Percentiles rank a stretch among this genome's conserved stretches.
Conservation (phyloP, 2,888 invertebrate species). For the Polyommatus icarus region DNA sequence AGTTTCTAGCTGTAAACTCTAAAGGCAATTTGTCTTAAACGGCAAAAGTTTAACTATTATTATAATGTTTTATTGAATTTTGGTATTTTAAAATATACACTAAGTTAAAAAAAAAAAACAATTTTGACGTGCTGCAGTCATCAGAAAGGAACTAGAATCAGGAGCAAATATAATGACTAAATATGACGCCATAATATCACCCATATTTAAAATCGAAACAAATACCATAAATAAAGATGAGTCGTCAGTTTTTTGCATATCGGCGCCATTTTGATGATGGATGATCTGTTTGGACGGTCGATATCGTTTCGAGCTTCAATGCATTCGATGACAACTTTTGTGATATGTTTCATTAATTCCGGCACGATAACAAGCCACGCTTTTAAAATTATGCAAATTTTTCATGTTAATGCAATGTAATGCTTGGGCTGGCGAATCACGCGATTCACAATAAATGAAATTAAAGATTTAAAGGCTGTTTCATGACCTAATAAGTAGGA, state of each 20-base stretch:
- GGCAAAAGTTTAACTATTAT: too few relatives aligned
- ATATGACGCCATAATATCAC: not conserved
- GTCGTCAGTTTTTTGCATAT: not conserved
- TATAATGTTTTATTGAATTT: too few relatives aligned
- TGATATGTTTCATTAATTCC: conserved; percentile 17
- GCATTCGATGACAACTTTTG: conserved; percentile 6
- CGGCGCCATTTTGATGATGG: conserved; percentile 12
- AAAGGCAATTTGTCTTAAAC: too few relatives aligned
- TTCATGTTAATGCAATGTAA: conserved; percentile 1
- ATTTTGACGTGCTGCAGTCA: too few relatives aligned
- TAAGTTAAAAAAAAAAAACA: too few relatives aligned
- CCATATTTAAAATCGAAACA: not conserved
- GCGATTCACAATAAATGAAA: not conserved
- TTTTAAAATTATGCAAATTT: conserved; percentile 17
- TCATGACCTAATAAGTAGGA: too few relatives aligned
- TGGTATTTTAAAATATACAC: too few relatives aligned
- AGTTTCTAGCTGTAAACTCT: too few relatives aligned
- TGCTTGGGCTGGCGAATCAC: not conserved
- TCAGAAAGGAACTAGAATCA: not conserved
- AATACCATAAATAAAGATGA: not conserved
- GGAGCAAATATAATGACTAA: not conserved
- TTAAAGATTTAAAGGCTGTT: not conserved
- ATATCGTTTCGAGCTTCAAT: conserved; percentile 6
- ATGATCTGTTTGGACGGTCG: not conserved
- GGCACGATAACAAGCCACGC: conserved; percentile 6